Evolutionary conservation across 2,888 invertebrate species (phyloP), one percentile per base, ranked within the genome.

Genomic region (Caenorhabditis becei): DNA sequence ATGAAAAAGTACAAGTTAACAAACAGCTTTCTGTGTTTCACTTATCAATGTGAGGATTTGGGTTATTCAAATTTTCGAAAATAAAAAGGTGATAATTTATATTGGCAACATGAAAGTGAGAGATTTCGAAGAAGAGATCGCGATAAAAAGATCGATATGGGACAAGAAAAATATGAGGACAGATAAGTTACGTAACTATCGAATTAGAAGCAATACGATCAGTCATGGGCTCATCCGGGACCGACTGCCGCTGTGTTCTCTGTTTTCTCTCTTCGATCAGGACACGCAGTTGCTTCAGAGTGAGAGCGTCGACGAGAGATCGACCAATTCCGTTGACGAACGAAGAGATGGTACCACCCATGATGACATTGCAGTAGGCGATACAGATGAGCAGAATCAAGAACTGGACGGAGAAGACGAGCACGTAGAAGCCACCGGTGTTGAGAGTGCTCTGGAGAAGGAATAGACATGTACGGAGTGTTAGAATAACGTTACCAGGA

Each of bases 281-380:
- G 7, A 26, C 35, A 16, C 75, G 58, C 2, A 75, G 11, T 11
- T 63, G 56, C 56, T 74, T 75, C 23, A 80, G 23, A 3, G 75
- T 80, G 44, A 41, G 32, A 2, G 59, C 75, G 35, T 80, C 80
- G 14, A 54, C 11, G 14, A 80, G 14, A 1, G 74, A 56, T 37
- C 58, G 51, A 7, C 44, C 49, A 53, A 80, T 74, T 32, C 23
- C 80, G 23, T 69, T 44, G 18, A 67, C 61, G 16, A 85, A 75
- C 24, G 77, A 59, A 16, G 23, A 23, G 5, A 83, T 62, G 1
- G 74, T 78, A 18, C 85, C 83, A 24, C 84, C 84, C 77, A 85
- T 83, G 28, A 86, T 82, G 32, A 75, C 75, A 63, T 83, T 81
- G 54, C 83, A 88, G 63, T 81, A 85, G 18, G 83, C 65, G 28